Evolutionary conservation across 2,113 vertebrate genomes (phyloP), one percentile per base, ranked within the genome.

Genomic region (Sisor rabdophorus): DNA sequence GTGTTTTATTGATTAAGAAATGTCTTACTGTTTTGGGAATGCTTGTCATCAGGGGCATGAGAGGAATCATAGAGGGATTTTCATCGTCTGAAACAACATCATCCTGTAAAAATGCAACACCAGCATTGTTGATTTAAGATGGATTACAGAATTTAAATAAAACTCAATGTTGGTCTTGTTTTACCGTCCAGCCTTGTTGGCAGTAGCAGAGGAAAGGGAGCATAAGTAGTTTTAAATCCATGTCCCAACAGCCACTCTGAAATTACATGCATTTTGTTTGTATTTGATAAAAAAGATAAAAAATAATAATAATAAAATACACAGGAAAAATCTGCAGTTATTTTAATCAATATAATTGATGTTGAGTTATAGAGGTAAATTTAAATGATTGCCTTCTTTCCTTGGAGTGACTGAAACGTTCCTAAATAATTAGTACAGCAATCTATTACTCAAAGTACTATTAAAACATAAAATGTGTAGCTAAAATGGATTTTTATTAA

Each of bases 201-300:
- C 82, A 87, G 79, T 89, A 82, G 86, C 85, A 88, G 75, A 91
- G 84, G 77, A 91, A 82, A 85, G 92, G 87, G 87, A 93, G 86
- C 89, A 86, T 87, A 59, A 84, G 61, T 82, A 91, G 85, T 82
- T 72, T 84, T 80, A 88, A 82, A 70, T 90, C 88, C 92, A 92
- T 93, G 81, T 89, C 82, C 82, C 85, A 82, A 80, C 59, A 81
- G 82, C n/a, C 72, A 55, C 80, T 85, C 88, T 90, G 79, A 26
- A 76, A 85, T 68, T 6, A 67, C 19, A 28, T 11, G 8, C 55
- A 28, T 69, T 20, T 67, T 65, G 17, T 68, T 28, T 50, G 65
- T 6, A 36, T 44, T 36, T 36, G 7, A 4, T 36, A 36, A 36
- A 3, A 36, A 68, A 24, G 22, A 68, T 6, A 7, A 28, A 4